Percentiles rank a stretch among this genome's conserved stretches.
These are phyloP conservation scores for Urocyon cinereoargenteus DNA, from an alignment of 2,797 vertebrate genomes.

Conservation along the genomic window DNA sequence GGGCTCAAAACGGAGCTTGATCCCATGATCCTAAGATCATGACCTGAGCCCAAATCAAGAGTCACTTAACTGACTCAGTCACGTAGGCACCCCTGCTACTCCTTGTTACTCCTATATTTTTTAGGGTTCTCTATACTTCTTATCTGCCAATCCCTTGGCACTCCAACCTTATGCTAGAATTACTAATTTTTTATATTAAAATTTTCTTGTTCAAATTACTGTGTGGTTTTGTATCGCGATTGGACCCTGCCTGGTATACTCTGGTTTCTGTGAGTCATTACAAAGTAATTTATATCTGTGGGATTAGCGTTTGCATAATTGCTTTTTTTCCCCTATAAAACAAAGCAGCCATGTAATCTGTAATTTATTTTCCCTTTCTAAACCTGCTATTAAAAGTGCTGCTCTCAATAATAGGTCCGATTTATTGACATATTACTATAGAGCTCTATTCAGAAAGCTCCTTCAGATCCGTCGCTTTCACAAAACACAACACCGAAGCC, in stretches of 20 bases:
- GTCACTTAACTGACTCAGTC: neutral
- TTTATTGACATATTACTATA: neutral
- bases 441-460: neutral
- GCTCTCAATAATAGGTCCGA: neutral
- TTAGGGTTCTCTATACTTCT: neutral
- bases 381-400: constrained; percentile 39
- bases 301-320: neutral
- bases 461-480: neutral
- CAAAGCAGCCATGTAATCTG: neutral
- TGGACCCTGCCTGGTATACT: neutral
- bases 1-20: neutral
- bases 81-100: neutral
- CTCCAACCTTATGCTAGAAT: neutral
- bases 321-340: constrained; percentile 2
- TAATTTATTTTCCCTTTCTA: neutral
- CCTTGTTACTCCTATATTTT: neutral
- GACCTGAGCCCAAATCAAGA: neutral
- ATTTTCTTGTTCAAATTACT: neutral
- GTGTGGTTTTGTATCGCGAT: neutral
- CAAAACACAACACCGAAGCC: neutral
- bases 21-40: neutral
- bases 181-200: neutral
- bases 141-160: neutral
- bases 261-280: neutral
- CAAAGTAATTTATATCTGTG: constrained; percentile 23